phyloP scores from a whole-genome alignment of 1,140 invertebrate genomes.

The Lucilia sericata region DNA sequence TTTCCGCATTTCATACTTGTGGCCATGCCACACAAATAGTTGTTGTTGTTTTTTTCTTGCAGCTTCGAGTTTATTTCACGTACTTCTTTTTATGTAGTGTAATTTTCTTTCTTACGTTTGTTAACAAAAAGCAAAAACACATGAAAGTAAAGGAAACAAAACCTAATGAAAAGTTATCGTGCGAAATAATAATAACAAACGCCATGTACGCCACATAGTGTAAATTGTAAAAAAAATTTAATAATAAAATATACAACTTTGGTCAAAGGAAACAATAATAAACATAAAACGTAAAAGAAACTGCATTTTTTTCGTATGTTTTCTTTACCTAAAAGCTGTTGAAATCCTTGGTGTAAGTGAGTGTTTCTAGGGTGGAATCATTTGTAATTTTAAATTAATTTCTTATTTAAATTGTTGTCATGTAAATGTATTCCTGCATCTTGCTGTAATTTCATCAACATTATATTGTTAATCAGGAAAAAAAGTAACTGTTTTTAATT shows the following conservation, averaged over 20 bases:
- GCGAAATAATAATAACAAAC: slow-evolving; percentile 10
- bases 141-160: background rate
- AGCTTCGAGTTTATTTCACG: background rate
- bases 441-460: no score
- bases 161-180: slow-evolving; percentile 16
- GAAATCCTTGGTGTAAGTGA: no score
- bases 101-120: background rate
- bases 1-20: background rate
- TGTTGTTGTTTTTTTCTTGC: background rate
- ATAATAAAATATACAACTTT: background rate
- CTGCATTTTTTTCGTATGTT: background rate
- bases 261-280: background rate
- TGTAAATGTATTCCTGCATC: no score
- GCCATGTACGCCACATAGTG: background rate
- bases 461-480: no score
- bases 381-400: no score
- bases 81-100: background rate
- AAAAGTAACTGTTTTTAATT: no score
- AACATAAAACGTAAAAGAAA: background rate
- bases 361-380: no score
- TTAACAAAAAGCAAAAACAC: background rate
- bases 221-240: background rate
- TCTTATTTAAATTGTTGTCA: no score
- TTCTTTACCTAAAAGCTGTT: background rate
- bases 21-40: background rate